Conservation (phyloP, 1,140 invertebrate genomes). For the Eurosta solidaginis region DNA sequence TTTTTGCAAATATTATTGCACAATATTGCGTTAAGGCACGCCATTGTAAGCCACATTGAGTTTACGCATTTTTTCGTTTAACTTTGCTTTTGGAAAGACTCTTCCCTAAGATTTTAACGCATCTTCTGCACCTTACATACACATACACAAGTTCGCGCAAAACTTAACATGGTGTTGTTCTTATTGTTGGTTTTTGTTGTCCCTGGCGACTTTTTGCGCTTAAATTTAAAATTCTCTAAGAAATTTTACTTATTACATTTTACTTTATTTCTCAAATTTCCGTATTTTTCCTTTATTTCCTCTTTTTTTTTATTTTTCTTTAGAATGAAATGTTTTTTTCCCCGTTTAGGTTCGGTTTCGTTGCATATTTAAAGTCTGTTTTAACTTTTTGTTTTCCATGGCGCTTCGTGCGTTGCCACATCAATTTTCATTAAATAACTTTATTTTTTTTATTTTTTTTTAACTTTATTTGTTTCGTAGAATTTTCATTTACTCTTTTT, state of each 20-base stretch:
- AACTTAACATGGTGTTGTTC: conserved; percentile 10
- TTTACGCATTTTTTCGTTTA: too few relatives aligned
- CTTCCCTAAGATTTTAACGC: too few relatives aligned
- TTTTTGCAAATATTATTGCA: neutral
- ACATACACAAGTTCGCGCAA: neutral
- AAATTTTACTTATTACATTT: neutral
- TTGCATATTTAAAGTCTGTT: neutral
- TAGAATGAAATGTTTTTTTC: too few relatives aligned
- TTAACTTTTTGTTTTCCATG: neutral
- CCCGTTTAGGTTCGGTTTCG: neutral
- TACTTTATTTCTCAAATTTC: neutral
- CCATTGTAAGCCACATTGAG: neutral
- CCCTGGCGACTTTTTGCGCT: neutral
- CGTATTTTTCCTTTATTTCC: conserved; percentile 2
- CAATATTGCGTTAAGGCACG: neutral
- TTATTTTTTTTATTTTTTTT: neutral
- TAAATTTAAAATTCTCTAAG: neutral
- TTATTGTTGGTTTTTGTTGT: neutral
- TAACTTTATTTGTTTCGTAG: neutral
- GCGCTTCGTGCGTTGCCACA: neutral
- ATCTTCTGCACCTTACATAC: neutral
- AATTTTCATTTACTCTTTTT: too few relatives aligned
- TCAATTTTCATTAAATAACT: conserved; percentile 27
- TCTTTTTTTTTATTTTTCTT: neutral
- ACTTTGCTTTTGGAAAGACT: too few relatives aligned